A percentile compares a stretch with the other conserved stretches of the same genome.
These are phyloP conservation scores for Irena cyanogastra DNA, from an alignment of 2,113 vertebrate species.

Conservation along the genomic window DNA sequence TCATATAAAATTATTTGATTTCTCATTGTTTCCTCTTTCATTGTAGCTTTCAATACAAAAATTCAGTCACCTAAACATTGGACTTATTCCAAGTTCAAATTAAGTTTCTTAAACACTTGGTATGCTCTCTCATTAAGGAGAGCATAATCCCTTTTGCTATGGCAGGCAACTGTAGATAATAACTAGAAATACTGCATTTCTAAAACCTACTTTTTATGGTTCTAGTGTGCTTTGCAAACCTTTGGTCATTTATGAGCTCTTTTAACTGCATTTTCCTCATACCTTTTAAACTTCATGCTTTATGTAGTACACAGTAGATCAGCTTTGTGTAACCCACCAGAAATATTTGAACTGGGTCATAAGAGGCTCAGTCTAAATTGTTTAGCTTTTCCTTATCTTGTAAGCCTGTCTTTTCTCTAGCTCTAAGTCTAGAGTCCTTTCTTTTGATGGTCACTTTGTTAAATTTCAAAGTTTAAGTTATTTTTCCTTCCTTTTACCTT, in stretches of 20 bases:
- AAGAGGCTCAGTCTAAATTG: constrained; percentile 46
- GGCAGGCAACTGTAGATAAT: constrained; percentile 17
- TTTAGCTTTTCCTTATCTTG: constrained; percentile 23
- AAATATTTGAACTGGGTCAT: constrained; percentile 53
- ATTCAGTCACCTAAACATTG: constrained; percentile 30
- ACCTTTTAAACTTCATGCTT: constrained; percentile 51
- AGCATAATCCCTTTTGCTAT: background rate
- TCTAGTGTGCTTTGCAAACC: constrained; percentile 58
- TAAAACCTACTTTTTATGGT: constrained; percentile 50
- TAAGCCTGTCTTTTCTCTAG: background rate
- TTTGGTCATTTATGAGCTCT: constrained; percentile 67
- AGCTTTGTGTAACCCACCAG: constrained; percentile 27
- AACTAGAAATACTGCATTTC: constrained; percentile 47
- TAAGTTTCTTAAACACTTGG: constrained; percentile 53
- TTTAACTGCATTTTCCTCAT: constrained; percentile 68
- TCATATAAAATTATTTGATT: constrained; percentile 33
- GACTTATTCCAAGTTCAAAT: constrained; percentile 51
- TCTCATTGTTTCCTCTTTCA: constrained; percentile 44
- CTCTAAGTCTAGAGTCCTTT: background rate
- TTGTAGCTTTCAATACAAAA: constrained; percentile 15
- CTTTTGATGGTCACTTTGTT: background rate
- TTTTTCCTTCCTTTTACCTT: background rate
- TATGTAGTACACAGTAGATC: constrained; percentile 26
- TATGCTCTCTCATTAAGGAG: constrained; percentile 44
- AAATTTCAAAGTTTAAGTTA: background rate